A percentile compares a stretch with the other conserved stretches of the same genome.
phyloP scores from a whole-genome alignment of 2,797 vertebrate genomes.

The Dipus sagitta region DNA sequence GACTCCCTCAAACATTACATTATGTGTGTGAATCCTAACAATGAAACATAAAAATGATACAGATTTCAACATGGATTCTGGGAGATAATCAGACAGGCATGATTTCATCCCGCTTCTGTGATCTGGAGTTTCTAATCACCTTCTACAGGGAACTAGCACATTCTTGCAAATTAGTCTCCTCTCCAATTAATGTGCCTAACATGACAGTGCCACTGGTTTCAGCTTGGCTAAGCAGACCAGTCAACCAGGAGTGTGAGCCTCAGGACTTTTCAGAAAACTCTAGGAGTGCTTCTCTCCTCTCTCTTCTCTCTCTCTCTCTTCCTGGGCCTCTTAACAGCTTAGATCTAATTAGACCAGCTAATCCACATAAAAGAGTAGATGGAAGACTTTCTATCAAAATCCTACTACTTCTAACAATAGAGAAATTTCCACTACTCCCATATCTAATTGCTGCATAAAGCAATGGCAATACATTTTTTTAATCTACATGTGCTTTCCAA shows the following conservation, averaged over 20 bases:
- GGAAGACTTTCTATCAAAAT: conserved; percentile 85
- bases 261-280: conserved; percentile 90
- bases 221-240: conserved; percentile 95
- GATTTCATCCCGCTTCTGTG: conserved; percentile 96
- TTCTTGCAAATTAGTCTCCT: conserved; percentile 97
- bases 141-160: conserved; percentile 97
- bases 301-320: conserved; percentile 58
- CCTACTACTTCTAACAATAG: conserved; percentile 76
- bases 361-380: conserved; percentile 88
- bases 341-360: conserved; percentile 90
- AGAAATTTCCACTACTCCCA: conserved; percentile 46
- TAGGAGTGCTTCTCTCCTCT: conserved; percentile 86
- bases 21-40: conserved; percentile 87
- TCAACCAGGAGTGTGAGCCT: conserved; percentile 95
- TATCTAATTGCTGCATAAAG: conserved; percentile 49
- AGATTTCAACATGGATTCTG: conserved; percentile 89
- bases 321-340: conserved; percentile 86
- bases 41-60: conserved; percentile 87
- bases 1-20: conserved; percentile 88
- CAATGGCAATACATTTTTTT: conserved; percentile 68
- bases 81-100: conserved; percentile 96
- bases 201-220: conserved; percentile 95
- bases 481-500: conserved; percentile 1
- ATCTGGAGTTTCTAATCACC: conserved; percentile 99
- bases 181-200: conserved; percentile 97